Conservation (phyloP, 1,140 invertebrate genomes). For the Wiebesia pumilae region DNA sequence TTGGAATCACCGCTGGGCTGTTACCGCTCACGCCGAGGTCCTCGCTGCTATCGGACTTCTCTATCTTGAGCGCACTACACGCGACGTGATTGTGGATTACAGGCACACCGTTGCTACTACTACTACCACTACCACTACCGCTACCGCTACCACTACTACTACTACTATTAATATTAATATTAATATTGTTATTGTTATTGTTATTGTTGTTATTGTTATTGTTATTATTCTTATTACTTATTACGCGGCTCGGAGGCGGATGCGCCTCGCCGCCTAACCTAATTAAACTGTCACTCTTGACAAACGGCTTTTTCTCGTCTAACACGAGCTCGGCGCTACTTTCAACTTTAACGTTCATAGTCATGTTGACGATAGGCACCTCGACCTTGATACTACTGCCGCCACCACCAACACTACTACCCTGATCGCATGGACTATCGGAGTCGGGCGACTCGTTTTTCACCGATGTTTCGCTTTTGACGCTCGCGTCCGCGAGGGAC, state of each 20-base stretch:
- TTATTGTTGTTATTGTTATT: conserved; percentile 58
- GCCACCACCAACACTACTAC: conserved; percentile 28
- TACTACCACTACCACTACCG: conserved; percentile 51
- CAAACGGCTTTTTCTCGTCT: conserved; percentile 60
- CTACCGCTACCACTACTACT: conserved; percentile 63
- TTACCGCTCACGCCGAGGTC: conserved; percentile 4
- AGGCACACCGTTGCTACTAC: conserved; percentile 71
- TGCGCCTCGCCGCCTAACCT: conserved; percentile 60
- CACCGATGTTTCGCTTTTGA: conserved; percentile 25
- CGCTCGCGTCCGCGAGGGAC: not conserved
- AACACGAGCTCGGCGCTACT: not conserved
- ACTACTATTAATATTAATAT: not conserved
- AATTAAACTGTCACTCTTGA: conserved; percentile 59
- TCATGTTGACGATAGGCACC: conserved; percentile 3
- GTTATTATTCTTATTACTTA: conserved; percentile 64
- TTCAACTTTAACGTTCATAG: conserved; percentile 44
- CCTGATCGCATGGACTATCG: conserved; percentile 27
- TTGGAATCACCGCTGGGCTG: not conserved
- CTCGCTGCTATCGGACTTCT: conserved; percentile 59
- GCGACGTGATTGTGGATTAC: conserved; percentile 71
- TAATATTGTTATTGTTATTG: conserved; percentile 57
- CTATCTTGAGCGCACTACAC: conserved; percentile 64
- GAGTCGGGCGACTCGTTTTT: conserved; percentile 13
- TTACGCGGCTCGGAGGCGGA: conserved; percentile 55
- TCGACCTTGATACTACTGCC: not conserved